phyloP scores from a whole-genome alignment of 2,797 vertebrate genomes.

The Iguana delicatissima region DNA sequence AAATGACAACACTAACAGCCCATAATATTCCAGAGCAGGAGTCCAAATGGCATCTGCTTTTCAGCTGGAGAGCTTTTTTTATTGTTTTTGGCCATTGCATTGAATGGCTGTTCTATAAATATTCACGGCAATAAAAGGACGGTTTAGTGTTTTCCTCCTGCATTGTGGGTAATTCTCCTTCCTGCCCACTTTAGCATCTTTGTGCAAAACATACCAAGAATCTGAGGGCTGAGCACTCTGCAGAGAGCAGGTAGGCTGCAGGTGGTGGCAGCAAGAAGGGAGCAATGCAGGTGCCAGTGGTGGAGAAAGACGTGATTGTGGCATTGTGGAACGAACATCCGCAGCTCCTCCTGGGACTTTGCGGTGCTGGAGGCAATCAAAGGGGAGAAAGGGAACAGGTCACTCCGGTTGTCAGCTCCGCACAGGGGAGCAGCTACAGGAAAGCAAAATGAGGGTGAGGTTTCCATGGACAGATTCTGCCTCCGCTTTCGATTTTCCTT shows the following conservation, averaged over 20 bases:
- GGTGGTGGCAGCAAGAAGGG: not conserved
- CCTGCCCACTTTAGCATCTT: not conserved
- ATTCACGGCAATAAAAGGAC: not conserved
- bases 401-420: conserved; percentile 66
- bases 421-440: no score
- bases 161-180: not conserved
- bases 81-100: not conserved
- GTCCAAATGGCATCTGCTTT: not conserved
- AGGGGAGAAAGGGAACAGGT: conserved; percentile 61
- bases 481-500: no score
- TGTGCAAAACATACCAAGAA: not conserved
- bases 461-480: no score
- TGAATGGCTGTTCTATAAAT: conserved; percentile 1
- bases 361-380: not conserved
- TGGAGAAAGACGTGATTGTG: conserved; percentile 25
- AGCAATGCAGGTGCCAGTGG: not conserved
- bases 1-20: rapidly evolving
- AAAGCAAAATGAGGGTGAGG: no score
- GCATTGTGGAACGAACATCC: not conserved
- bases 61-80: no score
- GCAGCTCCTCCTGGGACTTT: conserved; percentile 37
- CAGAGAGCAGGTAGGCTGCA: rapidly evolving
- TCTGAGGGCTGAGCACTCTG: rapidly evolving
- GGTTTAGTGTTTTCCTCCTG: not conserved
- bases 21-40: rapidly evolving